Conservation (phyloP, 1,140 invertebrate genomes). For the Contarinia nasturtii region DNA sequence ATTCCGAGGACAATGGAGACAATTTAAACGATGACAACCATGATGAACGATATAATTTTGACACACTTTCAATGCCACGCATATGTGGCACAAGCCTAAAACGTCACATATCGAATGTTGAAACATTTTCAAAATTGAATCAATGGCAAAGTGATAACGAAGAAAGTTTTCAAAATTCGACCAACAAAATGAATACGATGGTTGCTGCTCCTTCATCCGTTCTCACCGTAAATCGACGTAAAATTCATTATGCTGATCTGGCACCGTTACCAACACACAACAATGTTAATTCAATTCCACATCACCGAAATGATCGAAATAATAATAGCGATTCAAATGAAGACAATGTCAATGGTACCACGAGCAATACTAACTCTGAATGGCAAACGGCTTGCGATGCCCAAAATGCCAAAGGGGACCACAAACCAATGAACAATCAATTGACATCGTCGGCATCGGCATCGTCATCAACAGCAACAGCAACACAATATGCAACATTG, state of each 20-base stretch:
- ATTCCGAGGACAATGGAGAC: neutral
- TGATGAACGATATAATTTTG: neutral
- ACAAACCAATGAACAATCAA: neutral
- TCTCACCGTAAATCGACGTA: neutral
- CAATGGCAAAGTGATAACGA: neutral
- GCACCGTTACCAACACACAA: neutral
- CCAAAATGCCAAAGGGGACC: no score
- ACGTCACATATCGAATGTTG: conserved; percentile 3
- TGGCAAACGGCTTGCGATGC: neutral
- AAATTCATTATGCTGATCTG: conserved; percentile 28
- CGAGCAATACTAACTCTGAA: neutral
- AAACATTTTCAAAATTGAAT: neutral
- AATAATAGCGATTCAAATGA: neutral
- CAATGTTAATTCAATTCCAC: neutral
- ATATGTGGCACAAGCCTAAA: conserved; percentile 4
- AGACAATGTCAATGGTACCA: neutral
- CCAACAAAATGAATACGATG: no score
- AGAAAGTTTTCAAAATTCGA: neutral
- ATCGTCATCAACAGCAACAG: conserved; percentile 4
- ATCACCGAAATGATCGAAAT: neutral
- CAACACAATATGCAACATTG: conserved; percentile 52
- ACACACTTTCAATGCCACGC: conserved; percentile 1
- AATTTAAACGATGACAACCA: neutral
- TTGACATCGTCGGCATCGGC: neutral
- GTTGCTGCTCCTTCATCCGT: neutral